Evolutionary conservation across 2,113 vertebrate genomes (phyloP).

Genomic region (Desmodus rotundus): DNA sequence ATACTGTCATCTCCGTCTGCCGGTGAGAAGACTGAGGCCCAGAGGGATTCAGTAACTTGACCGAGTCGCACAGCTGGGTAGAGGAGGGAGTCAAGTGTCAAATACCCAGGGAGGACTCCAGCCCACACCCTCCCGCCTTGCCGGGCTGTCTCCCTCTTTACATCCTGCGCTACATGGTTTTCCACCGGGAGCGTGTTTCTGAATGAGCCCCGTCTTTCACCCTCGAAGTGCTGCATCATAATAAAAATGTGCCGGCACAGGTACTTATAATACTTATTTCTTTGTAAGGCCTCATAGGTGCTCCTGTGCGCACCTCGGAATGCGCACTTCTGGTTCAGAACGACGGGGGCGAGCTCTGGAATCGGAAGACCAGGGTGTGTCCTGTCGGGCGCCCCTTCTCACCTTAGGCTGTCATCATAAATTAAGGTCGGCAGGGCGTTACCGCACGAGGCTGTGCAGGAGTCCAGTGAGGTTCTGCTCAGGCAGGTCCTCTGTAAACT

Average conservation of each 20-base stretch:
- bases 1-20: background rate
- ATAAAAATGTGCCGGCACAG: background rate
- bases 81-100: background rate
- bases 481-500: background rate
- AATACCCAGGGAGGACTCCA: rapidly evolving
- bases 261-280: background rate
- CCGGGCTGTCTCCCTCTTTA: background rate
- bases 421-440: background rate
- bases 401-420: background rate
- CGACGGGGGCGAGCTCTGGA: background rate
- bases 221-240: background rate
- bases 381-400: background rate
- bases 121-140: rapidly evolving
- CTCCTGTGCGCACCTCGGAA: background rate
- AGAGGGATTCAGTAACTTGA: background rate
- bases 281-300: background rate
- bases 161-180: background rate
- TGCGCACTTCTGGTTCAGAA: background rate
- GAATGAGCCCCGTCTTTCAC: background rate
- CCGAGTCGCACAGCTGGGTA: background rate
- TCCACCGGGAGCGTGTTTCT: background rate
- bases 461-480: background rate
- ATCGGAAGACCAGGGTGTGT: background rate
- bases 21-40: background rate
- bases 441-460: background rate